A percentile compares a stretch with the other conserved stretches of the same genome.
Conservation (phyloP, 2,113 vertebrate species). For the Eurypyga helias region DNA sequence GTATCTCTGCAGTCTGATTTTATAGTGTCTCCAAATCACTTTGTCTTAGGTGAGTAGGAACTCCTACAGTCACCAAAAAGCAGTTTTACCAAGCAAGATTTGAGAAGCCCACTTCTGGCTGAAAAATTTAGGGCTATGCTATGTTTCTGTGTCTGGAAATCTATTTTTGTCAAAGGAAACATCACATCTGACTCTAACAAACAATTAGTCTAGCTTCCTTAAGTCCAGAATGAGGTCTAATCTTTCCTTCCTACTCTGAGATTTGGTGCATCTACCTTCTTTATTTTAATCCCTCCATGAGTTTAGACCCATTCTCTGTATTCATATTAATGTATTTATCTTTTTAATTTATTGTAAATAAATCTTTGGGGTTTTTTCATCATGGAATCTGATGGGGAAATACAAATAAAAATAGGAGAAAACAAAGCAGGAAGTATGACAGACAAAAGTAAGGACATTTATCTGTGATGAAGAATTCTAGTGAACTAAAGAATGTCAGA, state of each 20-base stretch:
- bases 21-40: neutral
- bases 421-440: neutral
- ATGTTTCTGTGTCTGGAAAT: neutral
- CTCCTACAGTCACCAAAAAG: neutral
- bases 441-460: neutral
- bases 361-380: neutral
- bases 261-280: neutral
- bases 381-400: neutral
- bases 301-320: neutral
- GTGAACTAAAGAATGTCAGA: neutral
- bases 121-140: neutral
- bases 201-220: neutral
- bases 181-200: neutral
- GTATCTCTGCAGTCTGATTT: neutral
- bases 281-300: neutral
- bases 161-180: neutral
- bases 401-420: neutral
- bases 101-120: neutral
- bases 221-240: neutral
- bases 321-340: neutral
- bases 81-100: neutral
- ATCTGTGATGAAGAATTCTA: neutral
- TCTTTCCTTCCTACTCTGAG: neutral
- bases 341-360: neutral
- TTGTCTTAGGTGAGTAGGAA: neutral